Evolutionary conservation across 1,140 invertebrate species (phyloP).

Genomic region (Propsilocerus akamusi): DNA sequence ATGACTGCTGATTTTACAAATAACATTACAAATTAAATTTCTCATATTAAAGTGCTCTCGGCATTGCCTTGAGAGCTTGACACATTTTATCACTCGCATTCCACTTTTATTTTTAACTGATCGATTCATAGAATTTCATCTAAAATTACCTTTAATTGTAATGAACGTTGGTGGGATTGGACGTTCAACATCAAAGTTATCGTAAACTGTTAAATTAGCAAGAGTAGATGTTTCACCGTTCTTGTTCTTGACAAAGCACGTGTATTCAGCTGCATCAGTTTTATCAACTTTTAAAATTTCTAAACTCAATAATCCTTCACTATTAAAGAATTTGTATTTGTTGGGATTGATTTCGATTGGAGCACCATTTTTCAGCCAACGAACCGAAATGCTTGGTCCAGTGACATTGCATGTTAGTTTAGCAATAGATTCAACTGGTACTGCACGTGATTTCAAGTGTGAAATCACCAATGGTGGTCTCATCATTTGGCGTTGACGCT

Average conservation of each 20-base stretch:
- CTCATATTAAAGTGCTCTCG: not conserved
- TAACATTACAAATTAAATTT: not conserved
- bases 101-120: not conserved
- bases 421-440: conserved; percentile 50
- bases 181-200: conserved; percentile 17
- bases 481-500: conserved; percentile 16
- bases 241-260: conserved; percentile 39
- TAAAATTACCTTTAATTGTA: conserved; percentile 6
- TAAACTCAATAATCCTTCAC: conserved; percentile 41
- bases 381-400: conserved; percentile 54
- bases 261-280: conserved; percentile 40
- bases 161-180: conserved; percentile 22
- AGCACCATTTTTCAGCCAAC: conserved; percentile 67
- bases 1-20: too few species aligned
- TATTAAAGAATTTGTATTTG: conserved; percentile 20
- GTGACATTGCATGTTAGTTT: conserved; percentile 72
- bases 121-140: too few species aligned
- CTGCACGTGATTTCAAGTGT: conserved; percentile 54
- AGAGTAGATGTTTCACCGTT: conserved; percentile 17
- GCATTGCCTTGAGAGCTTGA: too few species aligned
- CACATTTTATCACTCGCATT: not conserved
- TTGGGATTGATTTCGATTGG: conserved; percentile 16
- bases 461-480: conserved; percentile 28
- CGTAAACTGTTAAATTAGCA: conserved; percentile 19
- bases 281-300: conserved; percentile 33